Evolutionary conservation across 2,888 invertebrate species (phyloP), one percentile per base, ranked within the genome.

Genomic region (Catocala sponsa): DNA sequence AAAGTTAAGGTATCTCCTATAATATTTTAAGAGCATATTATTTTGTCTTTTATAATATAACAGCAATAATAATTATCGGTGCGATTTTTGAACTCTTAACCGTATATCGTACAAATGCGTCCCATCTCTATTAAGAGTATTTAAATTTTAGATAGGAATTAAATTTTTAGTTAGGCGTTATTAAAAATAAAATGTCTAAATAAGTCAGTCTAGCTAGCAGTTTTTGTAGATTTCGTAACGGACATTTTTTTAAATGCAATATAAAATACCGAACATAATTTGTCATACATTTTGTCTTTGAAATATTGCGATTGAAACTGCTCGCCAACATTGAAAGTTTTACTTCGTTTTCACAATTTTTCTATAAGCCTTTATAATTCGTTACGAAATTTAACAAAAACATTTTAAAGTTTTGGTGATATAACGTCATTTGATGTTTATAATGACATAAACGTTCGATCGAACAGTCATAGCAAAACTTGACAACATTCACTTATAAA

Each of bases 141-240:
- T 61, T 60, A 59, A 54, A 63, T 64, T 38, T 60, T 70, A 78
- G 79, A 72, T 77, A 78, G 74, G 50, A 57, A 70, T 59, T 56
- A 59, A 65, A 65, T 69, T 70, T 72, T 79, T 78, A 77, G 76
- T 75, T 79, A 79, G 74, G 69, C 59, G 59, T 69, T 63, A 59
- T 52, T 55, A 35, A 55, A 53, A 55, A 46, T 46, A 53, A 61
- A 48, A 9, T 65, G 67, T 76, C 74, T 70, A 70, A 72, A 69
- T 57, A 69, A 72, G 70, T 77, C 61, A 75, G 75, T 73, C 69
- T 75, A 75, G 70, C 68, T 67, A 58, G 49, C 12, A 32, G 0
- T 11, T 46, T 61, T 63, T 53, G 49, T 57, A 63, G 57, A 65
- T 65, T 46, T 61, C 65, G 68, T 73, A 62, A 63, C 73, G 59